Conservation (phyloP, 2,113 vertebrate genomes). For the Rhegmatorhina hoffmannsi region DNA sequence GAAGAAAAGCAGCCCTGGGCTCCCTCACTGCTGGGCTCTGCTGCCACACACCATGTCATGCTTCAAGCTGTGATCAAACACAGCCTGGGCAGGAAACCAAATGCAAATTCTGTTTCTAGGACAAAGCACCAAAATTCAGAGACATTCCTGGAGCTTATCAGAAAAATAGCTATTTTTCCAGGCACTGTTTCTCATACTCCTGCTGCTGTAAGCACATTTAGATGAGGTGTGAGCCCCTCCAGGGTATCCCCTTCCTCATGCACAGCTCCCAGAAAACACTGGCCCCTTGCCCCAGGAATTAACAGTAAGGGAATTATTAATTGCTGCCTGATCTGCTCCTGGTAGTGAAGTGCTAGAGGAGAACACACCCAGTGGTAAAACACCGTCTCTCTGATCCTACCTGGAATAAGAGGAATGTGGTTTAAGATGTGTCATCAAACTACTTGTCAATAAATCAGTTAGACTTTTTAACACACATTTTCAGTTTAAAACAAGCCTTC, state of each 20-base stretch:
- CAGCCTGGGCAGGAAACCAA: neutral
- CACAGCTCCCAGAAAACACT: neutral
- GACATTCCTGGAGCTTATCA: fast-evolving
- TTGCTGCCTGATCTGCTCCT: neutral
- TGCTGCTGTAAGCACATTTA: fast-evolving
- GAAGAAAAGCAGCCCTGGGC: neutral
- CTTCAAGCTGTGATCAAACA: neutral
- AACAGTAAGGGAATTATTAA: fast-evolving
- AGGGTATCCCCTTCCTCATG: neutral
- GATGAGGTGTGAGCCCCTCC: neutral
- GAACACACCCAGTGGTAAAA: neutral
- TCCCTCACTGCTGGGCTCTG: neutral
- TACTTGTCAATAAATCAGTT: neutral
- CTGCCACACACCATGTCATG: fast-evolving
- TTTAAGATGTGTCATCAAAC: neutral
- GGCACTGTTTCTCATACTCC: neutral
- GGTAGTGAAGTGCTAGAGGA: neutral
- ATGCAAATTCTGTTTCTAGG: neutral
- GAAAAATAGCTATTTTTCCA: neutral
- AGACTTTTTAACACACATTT: neutral
- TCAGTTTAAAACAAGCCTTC: neutral
- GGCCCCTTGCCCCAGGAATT: neutral
- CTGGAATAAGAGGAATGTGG: neutral
- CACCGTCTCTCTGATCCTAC: neutral
- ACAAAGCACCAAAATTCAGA: neutral